A percentile compares a stretch with the other conserved stretches of the same genome.
Evolutionary conservation across 2,888 invertebrate species (phyloP).

Genomic region (Monopis laevigella): DNA sequence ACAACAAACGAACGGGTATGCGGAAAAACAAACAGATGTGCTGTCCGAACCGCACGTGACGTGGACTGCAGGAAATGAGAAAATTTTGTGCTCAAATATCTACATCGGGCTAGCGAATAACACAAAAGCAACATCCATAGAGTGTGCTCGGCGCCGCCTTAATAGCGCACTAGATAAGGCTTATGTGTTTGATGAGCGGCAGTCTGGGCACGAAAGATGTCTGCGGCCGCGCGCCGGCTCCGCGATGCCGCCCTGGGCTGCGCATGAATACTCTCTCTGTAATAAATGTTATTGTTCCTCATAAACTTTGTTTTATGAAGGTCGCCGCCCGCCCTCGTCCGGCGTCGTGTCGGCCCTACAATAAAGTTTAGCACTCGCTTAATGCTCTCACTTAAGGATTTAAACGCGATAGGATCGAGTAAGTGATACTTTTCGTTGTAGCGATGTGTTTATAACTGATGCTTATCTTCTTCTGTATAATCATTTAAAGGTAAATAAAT

Average conservation of each 20-base stretch:
- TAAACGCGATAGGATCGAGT: constrained; percentile 30
- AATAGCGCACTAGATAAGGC: constrained; percentile 32
- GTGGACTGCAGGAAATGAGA: too few species aligned
- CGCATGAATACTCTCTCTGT: constrained; percentile 59
- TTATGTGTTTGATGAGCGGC: constrained; percentile 30
- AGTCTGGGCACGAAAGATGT: constrained; percentile 30
- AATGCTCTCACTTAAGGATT: constrained; percentile 34
- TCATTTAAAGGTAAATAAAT: too few species aligned
- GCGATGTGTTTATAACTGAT: too few species aligned
- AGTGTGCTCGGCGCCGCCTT: constrained; percentile 23
- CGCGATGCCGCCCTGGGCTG: constrained; percentile 32
- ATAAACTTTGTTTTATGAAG: constrained; percentile 61
- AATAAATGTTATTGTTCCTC: constrained; percentile 64
- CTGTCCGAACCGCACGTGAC: too few species aligned
- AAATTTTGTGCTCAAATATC: too few species aligned
- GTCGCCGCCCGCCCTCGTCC: constrained; percentile 35
- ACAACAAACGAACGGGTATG: too few species aligned
- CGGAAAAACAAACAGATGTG: too few species aligned
- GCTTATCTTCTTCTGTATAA: too few species aligned
- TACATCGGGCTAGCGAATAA: too few species aligned
- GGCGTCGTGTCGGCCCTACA: constrained; percentile 41
- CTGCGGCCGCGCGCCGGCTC: constrained; percentile 37
- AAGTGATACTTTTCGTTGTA: too few species aligned
- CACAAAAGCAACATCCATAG: too few species aligned
- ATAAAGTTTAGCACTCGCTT: constrained; percentile 45